Evolutionary conservation across 2,797 vertebrate species (phyloP).

Genomic region (Catharus ustulatus): DNA sequence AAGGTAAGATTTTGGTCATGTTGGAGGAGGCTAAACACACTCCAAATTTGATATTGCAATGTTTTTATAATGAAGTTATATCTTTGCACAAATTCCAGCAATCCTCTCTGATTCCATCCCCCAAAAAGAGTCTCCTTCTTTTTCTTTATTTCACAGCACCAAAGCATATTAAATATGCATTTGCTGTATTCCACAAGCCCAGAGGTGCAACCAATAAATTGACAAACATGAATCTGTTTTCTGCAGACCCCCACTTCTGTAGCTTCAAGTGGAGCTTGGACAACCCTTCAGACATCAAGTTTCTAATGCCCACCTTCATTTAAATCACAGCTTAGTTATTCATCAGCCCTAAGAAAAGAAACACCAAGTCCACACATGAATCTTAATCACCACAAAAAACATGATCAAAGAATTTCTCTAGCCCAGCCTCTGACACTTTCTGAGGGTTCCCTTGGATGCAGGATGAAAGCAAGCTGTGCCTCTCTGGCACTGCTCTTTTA

Average conservation of each 20-base stretch:
- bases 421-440: background rate
- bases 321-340: background rate
- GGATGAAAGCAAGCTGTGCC: background rate
- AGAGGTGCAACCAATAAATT: background rate
- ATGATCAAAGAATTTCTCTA: background rate
- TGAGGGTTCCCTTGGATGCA: background rate
- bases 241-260: background rate
- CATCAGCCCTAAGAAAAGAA: background rate
- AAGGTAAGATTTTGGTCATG: background rate
- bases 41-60: background rate
- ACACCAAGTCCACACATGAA: background rate
- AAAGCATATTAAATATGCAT: background rate
- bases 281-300: background rate
- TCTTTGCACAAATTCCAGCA: background rate
- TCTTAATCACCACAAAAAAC: background rate
- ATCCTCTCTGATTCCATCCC: background rate
- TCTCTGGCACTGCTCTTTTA: background rate
- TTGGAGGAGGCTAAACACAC: background rate
- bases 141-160: background rate
- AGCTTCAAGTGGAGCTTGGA: background rate
- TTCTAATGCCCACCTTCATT: background rate
- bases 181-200: background rate
- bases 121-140: background rate
- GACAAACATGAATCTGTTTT: background rate
- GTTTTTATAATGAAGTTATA: background rate